Base-by-base conservation (phyloP, 2,113 vertebrate genomes). In the Hyla sarda region DNA sequence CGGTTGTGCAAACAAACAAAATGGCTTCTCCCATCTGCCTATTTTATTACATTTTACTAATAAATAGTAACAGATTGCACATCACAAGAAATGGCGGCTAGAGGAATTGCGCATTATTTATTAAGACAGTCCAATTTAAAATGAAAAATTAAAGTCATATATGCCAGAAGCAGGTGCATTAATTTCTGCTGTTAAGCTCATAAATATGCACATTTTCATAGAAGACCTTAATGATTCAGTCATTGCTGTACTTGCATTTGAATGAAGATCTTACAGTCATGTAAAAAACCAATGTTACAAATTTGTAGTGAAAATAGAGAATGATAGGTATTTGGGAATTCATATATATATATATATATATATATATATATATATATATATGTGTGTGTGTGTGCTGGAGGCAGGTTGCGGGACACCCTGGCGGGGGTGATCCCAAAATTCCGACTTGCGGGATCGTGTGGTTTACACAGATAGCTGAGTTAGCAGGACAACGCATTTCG, bases 161-260 rank as follows among this genome's bases (percentile, higher is more conserved):
- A 21, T 77, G 75, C 75, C 75, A 54, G 28, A 34, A 77, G 75
- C 75, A 77, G 75, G 75, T 77, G 75, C 75, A 77, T 77, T 77
- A 77, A 77, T 77, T 77, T 32, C 75, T 77, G 50, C 48, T 32
- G 48, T 77, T 77, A 77, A 77, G 75, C 45, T 23, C 75, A 77
- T 77, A 54, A 77, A 77, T 77, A 77, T 77, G 75, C 48, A 77
- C 75, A 54, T 30, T 54, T 52, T 52, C 74, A 76, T 76, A 76
- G 47, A 52, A 76, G 74, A 76, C 75, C 48, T 54, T 11, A 25
- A 52, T 76, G 47, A 76, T 50, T 76, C 30, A 76, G 74, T 30
- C 47, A 52, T 6, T 4, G 25, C 73, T 52, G 19, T 52, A 19
- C 74, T 52, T 6, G 75, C 50, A 32, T 77, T 13, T 34, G 50